These are phyloP conservation scores for Ylistrum balloti DNA, from an alignment of 1,140 invertebrate species.

Conservation along the genomic window DNA sequence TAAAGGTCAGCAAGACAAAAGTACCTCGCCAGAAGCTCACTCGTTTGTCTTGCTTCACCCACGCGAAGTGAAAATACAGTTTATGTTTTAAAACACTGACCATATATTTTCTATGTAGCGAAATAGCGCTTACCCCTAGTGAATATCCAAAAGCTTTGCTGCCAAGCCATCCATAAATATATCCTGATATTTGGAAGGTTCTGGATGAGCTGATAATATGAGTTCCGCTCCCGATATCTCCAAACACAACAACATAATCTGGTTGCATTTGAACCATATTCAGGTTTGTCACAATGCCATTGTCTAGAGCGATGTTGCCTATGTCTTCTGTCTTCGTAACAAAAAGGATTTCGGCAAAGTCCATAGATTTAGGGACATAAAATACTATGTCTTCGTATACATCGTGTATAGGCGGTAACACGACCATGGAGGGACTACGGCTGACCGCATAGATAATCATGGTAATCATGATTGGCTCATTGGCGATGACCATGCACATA, in stretches of 20 bases:
- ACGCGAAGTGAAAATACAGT: too few species aligned
- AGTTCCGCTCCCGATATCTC: not conserved
- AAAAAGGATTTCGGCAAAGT: not conserved
- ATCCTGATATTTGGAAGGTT: not conserved
- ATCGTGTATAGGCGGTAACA: not conserved
- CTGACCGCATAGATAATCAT: not conserved
- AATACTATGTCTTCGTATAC: not conserved
- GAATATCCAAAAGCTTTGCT: not conserved
- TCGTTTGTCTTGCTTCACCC: too few species aligned
- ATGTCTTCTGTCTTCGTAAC: not conserved
- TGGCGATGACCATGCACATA: not conserved
- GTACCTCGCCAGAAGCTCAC: too few species aligned
- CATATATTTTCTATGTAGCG: too few species aligned
- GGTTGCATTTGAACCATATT: not conserved
- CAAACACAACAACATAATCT: not conserved
- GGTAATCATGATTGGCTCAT: not conserved
- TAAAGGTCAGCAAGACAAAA: too few species aligned
- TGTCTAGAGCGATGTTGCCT: not conserved
- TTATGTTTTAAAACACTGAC: too few species aligned
- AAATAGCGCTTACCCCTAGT: too few species aligned
- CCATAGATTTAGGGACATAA: not conserved
- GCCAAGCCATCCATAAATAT: not conserved
- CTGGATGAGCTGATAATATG: not conserved
- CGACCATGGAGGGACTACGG: not conserved
- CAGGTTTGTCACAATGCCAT: not conserved